phyloP scores from a whole-genome alignment of 2,888 invertebrate species.

The Chloroclysta siterata region DNA sequence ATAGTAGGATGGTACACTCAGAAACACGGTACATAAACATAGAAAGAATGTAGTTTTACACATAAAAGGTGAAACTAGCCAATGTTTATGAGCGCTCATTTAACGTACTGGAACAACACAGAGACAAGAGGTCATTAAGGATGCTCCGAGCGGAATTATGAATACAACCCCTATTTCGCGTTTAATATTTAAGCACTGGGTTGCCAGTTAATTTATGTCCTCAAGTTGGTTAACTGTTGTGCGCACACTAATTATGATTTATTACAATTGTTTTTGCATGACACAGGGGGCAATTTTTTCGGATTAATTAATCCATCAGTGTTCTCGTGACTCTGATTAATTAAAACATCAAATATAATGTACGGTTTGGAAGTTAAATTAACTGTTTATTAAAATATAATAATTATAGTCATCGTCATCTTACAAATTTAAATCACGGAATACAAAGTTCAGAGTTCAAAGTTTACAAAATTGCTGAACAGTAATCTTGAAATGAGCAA shows the following conservation, averaged over 20 bases:
- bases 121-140: constrained; percentile 32
- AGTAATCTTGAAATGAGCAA: no score
- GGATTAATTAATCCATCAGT: background rate
- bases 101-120: constrained; percentile 7
- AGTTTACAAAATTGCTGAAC: no score
- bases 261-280: constrained; percentile 36
- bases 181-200: constrained; percentile 60
- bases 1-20: no score
- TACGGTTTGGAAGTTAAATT: no score
- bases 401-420: no score
- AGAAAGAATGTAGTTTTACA: background rate
- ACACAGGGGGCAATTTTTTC: constrained; percentile 7
- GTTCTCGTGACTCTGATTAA: no score
- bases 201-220: constrained; percentile 59
- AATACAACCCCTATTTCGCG: constrained; percentile 46
- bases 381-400: no score
- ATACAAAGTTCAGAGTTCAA: no score
- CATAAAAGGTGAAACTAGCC: constrained; percentile 6
- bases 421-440: no score
- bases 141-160: constrained; percentile 42
- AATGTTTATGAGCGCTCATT: constrained; percentile 14
- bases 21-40: background rate
- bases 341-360: no score
- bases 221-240: constrained; percentile 50
- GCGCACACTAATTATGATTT: constrained; percentile 55